phyloP scores from a whole-genome alignment of 2,113 vertebrate species.

The Tichodroma muraria region DNA sequence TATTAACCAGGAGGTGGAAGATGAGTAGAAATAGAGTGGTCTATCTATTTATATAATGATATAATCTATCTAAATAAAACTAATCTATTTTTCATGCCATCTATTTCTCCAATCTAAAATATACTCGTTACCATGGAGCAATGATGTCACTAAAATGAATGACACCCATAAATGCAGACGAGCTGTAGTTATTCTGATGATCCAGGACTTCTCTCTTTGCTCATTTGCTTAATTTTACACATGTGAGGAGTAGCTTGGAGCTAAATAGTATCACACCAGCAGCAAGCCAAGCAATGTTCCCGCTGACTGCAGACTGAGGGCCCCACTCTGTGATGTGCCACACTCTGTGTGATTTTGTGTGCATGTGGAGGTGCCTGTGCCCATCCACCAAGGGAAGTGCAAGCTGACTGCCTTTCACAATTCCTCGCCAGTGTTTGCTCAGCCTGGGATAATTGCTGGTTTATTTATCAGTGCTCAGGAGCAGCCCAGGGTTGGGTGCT shows the following conservation, averaged over 20 bases:
- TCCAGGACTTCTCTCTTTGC: slow-evolving; percentile 54
- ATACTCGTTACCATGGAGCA: slow-evolving; percentile 63
- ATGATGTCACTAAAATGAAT: slow-evolving; percentile 65
- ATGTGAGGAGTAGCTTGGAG: slow-evolving; percentile 36
- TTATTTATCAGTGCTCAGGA: neutral
- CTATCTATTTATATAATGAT: slow-evolving; percentile 63
- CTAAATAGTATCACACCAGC: neutral
- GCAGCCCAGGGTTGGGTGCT: neutral
- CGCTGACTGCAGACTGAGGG: neutral
- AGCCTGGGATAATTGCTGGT: neutral
- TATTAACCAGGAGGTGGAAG: slow-evolving; percentile 59
- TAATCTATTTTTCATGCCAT: slow-evolving; percentile 65
- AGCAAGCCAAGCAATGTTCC: neutral
- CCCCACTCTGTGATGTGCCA: neutral
- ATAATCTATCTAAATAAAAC: slow-evolving; percentile 63
- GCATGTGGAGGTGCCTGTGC: neutral
- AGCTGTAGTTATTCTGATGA: slow-evolving; percentile 60
- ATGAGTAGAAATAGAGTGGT: slow-evolving; percentile 60
- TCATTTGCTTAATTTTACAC: slow-evolving; percentile 58
- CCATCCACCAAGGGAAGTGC: neutral
- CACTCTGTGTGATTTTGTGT: neutral
- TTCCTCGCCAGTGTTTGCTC: neutral
- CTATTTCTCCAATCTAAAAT: slow-evolving; percentile 61
- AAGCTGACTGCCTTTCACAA: neutral
- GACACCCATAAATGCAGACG: slow-evolving; percentile 63